Evolutionary conservation across 1,140 invertebrate genomes (phyloP).

Genomic region (Lordiphosa collinella): DNA sequence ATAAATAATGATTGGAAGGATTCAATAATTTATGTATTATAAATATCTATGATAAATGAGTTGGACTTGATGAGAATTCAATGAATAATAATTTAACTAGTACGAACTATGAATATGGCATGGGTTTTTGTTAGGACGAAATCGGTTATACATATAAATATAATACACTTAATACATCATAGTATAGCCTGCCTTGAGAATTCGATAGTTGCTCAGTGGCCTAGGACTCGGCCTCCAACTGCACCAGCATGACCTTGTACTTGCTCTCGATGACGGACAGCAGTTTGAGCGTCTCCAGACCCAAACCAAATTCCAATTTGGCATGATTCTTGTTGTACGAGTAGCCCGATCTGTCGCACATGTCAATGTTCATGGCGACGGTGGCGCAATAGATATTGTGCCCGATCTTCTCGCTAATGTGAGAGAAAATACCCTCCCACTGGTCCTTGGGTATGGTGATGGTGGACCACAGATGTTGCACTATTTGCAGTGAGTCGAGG

Average conservation of each 20-base stretch:
- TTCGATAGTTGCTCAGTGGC: conserved; percentile 14
- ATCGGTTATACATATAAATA: background rate
- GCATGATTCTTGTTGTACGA: background rate
- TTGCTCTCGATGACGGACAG: conserved; percentile 17
- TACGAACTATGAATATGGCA: conserved; percentile 7
- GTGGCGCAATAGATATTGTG: conserved; percentile 12
- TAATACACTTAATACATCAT: conserved; percentile 2
- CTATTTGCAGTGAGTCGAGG: conserved; percentile 4
- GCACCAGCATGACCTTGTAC: conserved; percentile 15
- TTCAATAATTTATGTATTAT: background rate
- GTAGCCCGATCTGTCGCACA: background rate
- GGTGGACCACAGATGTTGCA: background rate
- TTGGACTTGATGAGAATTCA: background rate
- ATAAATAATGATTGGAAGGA: conserved; percentile 4
- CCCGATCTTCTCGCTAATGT: conserved; percentile 10
- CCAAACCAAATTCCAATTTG: background rate
- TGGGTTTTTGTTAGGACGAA: conserved; percentile 3
- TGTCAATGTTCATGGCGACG: background rate
- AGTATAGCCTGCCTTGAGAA: conserved; percentile 1
- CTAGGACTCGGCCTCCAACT: background rate
- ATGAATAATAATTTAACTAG: conserved; percentile 8
- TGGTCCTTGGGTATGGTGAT: background rate
- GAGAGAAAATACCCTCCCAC: background rate
- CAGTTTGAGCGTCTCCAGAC: conserved; percentile 24
- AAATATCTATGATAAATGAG: background rate